These are phyloP conservation scores for Stichodactyla helianthus DNA, from an alignment of 64 coral and sea anemone species.

Conservation along the genomic window DNA sequence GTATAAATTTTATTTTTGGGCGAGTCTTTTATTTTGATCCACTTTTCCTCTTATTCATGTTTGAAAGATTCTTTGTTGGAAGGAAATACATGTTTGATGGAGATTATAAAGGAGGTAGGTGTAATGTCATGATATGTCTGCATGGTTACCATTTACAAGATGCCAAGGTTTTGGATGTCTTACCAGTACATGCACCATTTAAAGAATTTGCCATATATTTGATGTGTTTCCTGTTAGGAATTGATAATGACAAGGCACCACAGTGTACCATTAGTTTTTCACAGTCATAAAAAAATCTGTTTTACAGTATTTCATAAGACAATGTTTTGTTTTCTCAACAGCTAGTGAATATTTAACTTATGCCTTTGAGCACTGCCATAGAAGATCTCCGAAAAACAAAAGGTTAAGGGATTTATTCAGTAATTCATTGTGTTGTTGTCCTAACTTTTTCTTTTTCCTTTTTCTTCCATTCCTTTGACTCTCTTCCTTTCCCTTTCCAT, in stretches of 20 bases:
- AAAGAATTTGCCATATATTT: too few relatives aligned
- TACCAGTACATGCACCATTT: too few relatives aligned
- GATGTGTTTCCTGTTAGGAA: too few relatives aligned
- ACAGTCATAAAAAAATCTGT: too few relatives aligned
- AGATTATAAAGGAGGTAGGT: constrained; percentile 89
- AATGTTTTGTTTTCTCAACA: constrained; percentile 6
- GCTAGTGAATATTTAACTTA: constrained; percentile 65
- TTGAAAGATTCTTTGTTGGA: constrained; percentile 79
- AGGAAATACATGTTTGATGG: constrained; percentile 98
- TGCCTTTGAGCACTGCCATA: constrained; percentile 68
- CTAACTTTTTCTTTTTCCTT: neutral
- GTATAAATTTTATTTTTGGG: too few relatives aligned
- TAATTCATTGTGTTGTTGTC: too few relatives aligned
- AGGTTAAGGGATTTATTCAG: neutral
- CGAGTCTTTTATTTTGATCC: neutral
- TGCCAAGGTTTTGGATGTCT: too few relatives aligned
- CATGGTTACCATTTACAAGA: too few relatives aligned
- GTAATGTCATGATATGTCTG: neutral
- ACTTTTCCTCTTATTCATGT: neutral
- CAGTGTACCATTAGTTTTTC: too few relatives aligned
- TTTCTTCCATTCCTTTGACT: neutral
- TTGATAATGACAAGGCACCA: too few relatives aligned
- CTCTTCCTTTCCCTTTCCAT: neutral
- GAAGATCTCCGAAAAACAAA: constrained; percentile 57
- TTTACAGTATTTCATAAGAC: neutral